A percentile compares a stretch with the other conserved stretches of the same genome.
Evolutionary conservation across 2,888 invertebrate genomes (phyloP).

Genomic region (Phalera bucephala): DNA sequence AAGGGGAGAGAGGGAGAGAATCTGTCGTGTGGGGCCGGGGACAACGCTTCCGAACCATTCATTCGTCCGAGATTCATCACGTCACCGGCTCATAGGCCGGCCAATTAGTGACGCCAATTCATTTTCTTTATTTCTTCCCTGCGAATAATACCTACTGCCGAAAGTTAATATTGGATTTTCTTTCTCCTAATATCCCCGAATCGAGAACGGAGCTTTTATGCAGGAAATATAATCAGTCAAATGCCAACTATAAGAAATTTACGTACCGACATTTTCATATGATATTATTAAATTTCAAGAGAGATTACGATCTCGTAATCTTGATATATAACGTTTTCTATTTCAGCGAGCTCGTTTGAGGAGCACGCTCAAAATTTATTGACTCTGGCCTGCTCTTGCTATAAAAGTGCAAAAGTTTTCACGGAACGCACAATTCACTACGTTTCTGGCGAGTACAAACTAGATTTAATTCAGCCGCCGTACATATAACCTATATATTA

Average conservation of each 20-base stretch:
- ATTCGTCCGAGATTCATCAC: slow-evolving; percentile 55
- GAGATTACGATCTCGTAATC: slow-evolving; percentile 64
- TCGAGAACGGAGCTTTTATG: not conserved
- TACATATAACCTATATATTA: slow-evolving; percentile 36
- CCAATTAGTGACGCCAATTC: slow-evolving; percentile 56
- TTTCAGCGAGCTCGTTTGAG: slow-evolving; percentile 54
- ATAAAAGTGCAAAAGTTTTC: slow-evolving; percentile 65
- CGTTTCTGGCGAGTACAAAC: slow-evolving; percentile 45
- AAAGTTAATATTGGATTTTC: slow-evolving; percentile 25
- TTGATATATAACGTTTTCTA: slow-evolving; percentile 51
- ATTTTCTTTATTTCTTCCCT: slow-evolving; percentile 42
- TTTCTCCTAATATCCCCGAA: slow-evolving; percentile 10
- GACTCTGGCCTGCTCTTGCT: slow-evolving; percentile 51
- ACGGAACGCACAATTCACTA: slow-evolving; percentile 57
- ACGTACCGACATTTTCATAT: slow-evolving; percentile 39
- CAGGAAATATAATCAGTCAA: slow-evolving; percentile 3
- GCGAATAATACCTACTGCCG: slow-evolving; percentile 18
- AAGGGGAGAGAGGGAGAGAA: slow-evolving; percentile 54
- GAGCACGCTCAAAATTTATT: slow-evolving; percentile 61
- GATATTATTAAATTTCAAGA: slow-evolving; percentile 67
- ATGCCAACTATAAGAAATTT: slow-evolving; percentile 9
- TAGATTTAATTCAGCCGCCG: slow-evolving; percentile 41
- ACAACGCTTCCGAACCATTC: slow-evolving; percentile 44
- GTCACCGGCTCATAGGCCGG: slow-evolving; percentile 48
- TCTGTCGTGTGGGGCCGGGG: slow-evolving; percentile 47